Conservation (phyloP, 2,888 invertebrate genomes). For the Callosobruchus maculatus region DNA sequence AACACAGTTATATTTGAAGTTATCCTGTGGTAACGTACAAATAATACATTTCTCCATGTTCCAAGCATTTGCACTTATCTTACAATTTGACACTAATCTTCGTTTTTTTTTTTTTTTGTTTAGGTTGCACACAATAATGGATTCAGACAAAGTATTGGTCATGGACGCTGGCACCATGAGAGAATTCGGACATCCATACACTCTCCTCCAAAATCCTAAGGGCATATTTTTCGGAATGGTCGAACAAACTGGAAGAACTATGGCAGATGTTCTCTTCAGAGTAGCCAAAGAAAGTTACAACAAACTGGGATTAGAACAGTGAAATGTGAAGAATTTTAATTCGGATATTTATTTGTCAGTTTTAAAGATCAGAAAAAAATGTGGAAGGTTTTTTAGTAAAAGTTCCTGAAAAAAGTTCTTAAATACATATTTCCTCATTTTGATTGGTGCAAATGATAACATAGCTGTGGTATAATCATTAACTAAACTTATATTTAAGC, state of each 20-base stretch:
- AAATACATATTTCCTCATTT: too few species aligned
- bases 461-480: too few species aligned
- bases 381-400: too few species aligned
- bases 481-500: too few species aligned
- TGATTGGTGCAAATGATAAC: too few species aligned
- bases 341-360: too few species aligned
- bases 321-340: not conserved
- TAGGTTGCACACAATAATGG: slow-evolving; percentile 51
- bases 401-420: too few species aligned
- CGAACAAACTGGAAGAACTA: slow-evolving; percentile 65
- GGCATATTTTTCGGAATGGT: slow-evolving; percentile 62
- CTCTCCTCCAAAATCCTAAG: slow-evolving; percentile 54
- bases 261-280: slow-evolving; percentile 61
- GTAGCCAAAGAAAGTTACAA: slow-evolving; percentile 52
- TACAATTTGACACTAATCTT: slow-evolving; percentile 18
- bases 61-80: too few species aligned
- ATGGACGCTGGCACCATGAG: slow-evolving; percentile 74
- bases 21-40: too few species aligned
- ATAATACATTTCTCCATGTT: too few species aligned
- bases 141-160: slow-evolving; percentile 60
- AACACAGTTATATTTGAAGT: too few species aligned
- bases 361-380: too few species aligned
- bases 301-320: not conserved
- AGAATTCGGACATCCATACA: slow-evolving; percentile 74
- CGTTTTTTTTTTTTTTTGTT: slow-evolving; percentile 41